Evolutionary conservation across 2,113 vertebrate genomes (phyloP), one percentile per base, ranked within the genome.

Genomic region (Pseudorasbora parva): DNA sequence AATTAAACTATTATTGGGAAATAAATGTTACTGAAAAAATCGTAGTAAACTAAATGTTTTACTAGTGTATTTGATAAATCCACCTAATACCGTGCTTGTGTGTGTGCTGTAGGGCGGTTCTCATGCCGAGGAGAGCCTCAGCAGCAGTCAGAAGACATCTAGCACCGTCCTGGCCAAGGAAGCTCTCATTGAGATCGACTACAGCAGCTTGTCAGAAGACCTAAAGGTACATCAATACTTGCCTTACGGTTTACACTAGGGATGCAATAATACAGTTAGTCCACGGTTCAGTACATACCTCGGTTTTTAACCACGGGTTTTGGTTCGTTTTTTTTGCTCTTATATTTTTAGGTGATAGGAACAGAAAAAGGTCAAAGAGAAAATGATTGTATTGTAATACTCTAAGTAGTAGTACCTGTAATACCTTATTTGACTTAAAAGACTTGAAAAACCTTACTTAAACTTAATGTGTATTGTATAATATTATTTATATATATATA

Each of bases 151-250:
- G 79, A 96, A 96, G 92, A 94, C 95, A n/a, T 96, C 95, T 82
- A 97, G 96, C 84, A 96, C 82, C 5, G 94, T 97, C 86, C 93
- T 96, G 56, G 96, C 97, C 25, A 95, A 96, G 88, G 97, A 98
- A 84, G 97, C 97, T 17, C 93, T 97, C 43, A 97, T 98, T 0
- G 96, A 98, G 91, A 97, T 98, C 0, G 96, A 98, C 91, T 98
- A 97, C 74, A 94, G 94, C 57, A 96, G 94, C 88, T 90, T 98
- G 75, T 92, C 95, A 37, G 97, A 98, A 88, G 96, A 98, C 87
- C 91, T 97, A 0, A 97, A 96, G 94, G 96, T 96, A 84, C 2
- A 1, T 60, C 3, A 5, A 2, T 15, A 0, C 11, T 41, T 41
- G 10, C 30, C 1, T 54, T 69, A 69, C 33, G 0, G 1, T 54